Percentiles rank a stretch among this genome's conserved stretches.
These are phyloP conservation scores for Toxostoma redivivum DNA, from an alignment of 2,113 vertebrate species.

Conservation along the genomic window DNA sequence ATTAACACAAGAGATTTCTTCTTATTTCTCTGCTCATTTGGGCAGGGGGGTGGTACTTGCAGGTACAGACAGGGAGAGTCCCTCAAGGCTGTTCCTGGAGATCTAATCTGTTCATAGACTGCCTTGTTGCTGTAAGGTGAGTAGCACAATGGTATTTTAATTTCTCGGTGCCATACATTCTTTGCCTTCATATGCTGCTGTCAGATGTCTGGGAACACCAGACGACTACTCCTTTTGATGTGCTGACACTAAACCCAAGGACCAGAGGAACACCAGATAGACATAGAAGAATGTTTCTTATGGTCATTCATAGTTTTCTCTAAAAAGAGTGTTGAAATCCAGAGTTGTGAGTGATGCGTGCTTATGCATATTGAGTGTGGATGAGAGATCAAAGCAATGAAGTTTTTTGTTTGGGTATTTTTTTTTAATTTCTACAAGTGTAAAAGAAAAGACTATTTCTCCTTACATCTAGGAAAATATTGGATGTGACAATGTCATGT, in stretches of 20 bases:
- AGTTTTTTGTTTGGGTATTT: background rate
- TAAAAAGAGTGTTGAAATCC: background rate
- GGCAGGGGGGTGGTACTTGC: background rate
- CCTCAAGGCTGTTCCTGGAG: background rate
- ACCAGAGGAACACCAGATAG: background rate
- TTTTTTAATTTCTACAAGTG: background rate
- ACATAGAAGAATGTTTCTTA: background rate
- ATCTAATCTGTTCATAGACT: background rate
- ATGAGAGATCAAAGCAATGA: background rate
- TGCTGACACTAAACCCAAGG: background rate
- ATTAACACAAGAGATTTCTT: background rate
- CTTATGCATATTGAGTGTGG: background rate
- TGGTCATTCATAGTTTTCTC: background rate
- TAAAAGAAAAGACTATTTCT: background rate
- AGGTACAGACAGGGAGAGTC: background rate
- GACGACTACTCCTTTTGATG: background rate
- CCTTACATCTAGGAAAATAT: background rate
- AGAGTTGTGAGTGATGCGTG: background rate
- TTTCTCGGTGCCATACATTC: background rate
- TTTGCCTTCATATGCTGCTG: conserved; percentile 7
- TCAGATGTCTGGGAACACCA: background rate
- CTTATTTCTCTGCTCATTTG: background rate
- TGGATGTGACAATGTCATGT: background rate
- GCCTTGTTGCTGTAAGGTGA: background rate
- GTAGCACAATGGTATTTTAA: background rate